These are phyloP conservation scores for Perodicticus potto DNA, from an alignment of 2,797 vertebrate species.

Conservation along the genomic window DNA sequence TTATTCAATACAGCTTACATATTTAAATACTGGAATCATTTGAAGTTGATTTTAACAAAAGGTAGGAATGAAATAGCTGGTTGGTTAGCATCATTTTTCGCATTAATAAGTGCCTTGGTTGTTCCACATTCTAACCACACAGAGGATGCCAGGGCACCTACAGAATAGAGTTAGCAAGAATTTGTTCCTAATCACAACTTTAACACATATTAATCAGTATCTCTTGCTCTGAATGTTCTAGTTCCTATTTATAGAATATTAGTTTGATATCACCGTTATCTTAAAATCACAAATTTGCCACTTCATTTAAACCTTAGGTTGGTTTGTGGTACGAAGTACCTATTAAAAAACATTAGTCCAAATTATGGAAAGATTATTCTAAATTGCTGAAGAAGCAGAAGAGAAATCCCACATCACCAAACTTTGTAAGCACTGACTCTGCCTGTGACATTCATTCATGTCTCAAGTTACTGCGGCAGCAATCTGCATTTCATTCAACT, in stretches of 20 bases:
- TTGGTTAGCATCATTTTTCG: background rate
- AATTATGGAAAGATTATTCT: background rate
- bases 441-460: background rate
- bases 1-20: background rate
- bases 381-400: background rate
- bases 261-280: background rate
- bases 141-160: background rate
- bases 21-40: background rate
- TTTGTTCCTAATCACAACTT: background rate
- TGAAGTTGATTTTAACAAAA: background rate
- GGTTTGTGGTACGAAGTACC: background rate
- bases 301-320: background rate
- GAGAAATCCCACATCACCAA: background rate
- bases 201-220: background rate
- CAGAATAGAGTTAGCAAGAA: background rate
- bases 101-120: background rate
- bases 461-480: background rate
- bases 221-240: background rate
- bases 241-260: background rate
- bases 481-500: background rate
- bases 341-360: background rate
- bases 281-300: conserved; percentile 37
- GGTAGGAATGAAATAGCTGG: background rate
- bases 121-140: background rate
- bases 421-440: background rate